Conservation (phyloP, 2,113 vertebrate genomes). For the Percopsis transmontana region DNA sequence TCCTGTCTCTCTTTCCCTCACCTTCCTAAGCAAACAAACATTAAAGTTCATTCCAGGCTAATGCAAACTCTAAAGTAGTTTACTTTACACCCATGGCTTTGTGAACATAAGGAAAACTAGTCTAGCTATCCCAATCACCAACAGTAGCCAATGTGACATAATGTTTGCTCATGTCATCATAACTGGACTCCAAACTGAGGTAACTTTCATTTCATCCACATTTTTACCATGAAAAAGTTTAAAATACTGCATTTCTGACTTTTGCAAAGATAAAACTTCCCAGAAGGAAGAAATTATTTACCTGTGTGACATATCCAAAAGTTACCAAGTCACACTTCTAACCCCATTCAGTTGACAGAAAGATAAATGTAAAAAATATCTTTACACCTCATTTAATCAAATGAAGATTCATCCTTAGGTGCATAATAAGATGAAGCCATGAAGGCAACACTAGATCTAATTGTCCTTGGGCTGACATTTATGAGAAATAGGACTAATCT, state of each 20-base stretch:
- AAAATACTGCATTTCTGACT: too few relatives aligned
- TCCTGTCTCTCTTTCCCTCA: neutral
- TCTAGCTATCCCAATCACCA: neutral
- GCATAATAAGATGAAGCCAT: neutral
- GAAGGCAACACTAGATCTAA: neutral
- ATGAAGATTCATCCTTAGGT: slow-evolving; percentile 29
- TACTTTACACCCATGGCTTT: slow-evolving; percentile 6
- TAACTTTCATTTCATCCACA: too few relatives aligned
- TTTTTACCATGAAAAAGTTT: too few relatives aligned
- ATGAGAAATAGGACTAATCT: slow-evolving; percentile 31
- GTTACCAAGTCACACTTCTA: slow-evolving; percentile 45
- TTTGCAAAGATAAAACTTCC: too few relatives aligned
- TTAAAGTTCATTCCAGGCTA: slow-evolving; percentile 13
- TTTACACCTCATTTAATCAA: neutral
- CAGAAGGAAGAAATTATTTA: slow-evolving; percentile 23
- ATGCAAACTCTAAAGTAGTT: slow-evolving; percentile 14
- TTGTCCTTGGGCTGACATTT: slow-evolving; percentile 48
- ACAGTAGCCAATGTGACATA: neutral
- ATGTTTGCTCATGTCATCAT: too few relatives aligned
- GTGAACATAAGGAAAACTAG: neutral
- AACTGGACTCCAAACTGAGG: too few relatives aligned
- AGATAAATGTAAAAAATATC: neutral
- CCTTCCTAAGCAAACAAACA: slow-evolving; percentile 18
- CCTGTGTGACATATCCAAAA: slow-evolving; percentile 11
- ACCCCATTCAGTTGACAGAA: neutral